phyloP scores from a whole-genome alignment of 2,888 invertebrate species.

The Pollenia amentaria region DNA sequence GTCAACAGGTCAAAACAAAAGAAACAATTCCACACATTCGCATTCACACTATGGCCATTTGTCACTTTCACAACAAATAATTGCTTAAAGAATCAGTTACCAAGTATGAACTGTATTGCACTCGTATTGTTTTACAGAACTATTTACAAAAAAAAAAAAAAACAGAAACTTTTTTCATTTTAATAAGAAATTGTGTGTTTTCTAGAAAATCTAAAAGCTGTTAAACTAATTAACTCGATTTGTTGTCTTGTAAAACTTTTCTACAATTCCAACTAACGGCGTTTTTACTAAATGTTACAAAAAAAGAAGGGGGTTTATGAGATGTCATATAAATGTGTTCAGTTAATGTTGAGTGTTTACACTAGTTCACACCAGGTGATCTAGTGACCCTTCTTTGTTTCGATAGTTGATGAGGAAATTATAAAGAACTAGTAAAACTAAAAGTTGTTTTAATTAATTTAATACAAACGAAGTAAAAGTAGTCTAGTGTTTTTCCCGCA shows the following conservation, averaged over 20 bases:
- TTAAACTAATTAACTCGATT: slow-evolving; percentile 72
- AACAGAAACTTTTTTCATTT: slow-evolving; percentile 11
- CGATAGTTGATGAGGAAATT: slow-evolving; percentile 27
- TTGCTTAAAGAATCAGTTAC: background rate
- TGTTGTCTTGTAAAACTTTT: slow-evolving; percentile 46
- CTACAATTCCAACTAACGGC: slow-evolving; percentile 49
- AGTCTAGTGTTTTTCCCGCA: no score
- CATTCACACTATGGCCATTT: slow-evolving; percentile 42
- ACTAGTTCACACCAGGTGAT: slow-evolving; percentile 65
- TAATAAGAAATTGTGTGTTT: background rate
- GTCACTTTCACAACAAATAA: slow-evolving; percentile 51
- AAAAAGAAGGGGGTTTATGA: slow-evolving; percentile 28
- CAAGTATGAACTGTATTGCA: slow-evolving; percentile 7
- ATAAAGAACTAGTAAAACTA: slow-evolving; percentile 12
- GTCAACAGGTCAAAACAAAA: slow-evolving; percentile 53
- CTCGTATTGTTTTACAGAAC: background rate
- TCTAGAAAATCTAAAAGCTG: slow-evolving; percentile 66
- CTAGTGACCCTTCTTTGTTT: slow-evolving; percentile 66
- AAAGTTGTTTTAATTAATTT: slow-evolving; percentile 62
- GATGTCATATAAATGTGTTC: slow-evolving; percentile 21
- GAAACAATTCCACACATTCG: slow-evolving; percentile 7
- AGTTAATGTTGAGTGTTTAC: background rate
- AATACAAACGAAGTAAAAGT: slow-evolving; percentile 32
- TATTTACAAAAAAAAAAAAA: slow-evolving; percentile 9
- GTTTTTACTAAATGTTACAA: background rate